phyloP scores from a whole-genome alignment of 2,797 vertebrate genomes.

The Lemur catta region DNA sequence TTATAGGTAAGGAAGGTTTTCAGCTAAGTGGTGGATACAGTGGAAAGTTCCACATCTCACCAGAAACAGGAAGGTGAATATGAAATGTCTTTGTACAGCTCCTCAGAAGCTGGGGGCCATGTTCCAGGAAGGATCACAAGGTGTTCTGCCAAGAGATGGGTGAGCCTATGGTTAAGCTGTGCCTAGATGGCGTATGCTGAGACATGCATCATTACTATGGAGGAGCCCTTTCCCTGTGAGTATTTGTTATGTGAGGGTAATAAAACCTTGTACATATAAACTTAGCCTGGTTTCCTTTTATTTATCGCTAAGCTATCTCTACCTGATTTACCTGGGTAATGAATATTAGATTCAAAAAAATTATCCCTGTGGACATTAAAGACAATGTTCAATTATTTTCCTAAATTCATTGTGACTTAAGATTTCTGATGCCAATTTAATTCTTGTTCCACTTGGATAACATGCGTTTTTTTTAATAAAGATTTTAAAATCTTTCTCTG shows the following conservation, averaged over 20 bases:
- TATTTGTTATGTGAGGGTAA: neutral
- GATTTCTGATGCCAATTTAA: neutral
- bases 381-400: neutral
- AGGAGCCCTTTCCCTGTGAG: fast-evolving
- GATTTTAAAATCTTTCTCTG: neutral
- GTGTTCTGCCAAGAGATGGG: neutral
- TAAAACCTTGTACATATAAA: neutral
- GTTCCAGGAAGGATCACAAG: neutral
- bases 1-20: neutral
- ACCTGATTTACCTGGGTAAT: neutral
- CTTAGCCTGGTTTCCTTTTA: neutral
- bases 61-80: neutral
- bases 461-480: neutral
- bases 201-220: neutral
- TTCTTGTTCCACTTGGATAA: neutral
- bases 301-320: neutral
- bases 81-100: neutral
- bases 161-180: neutral
- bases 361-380: neutral
- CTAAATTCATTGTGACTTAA: neutral
- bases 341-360: neutral
- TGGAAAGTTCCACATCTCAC: neutral
- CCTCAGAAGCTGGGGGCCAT: neutral
- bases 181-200: fast-evolving
- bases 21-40: neutral